Percentiles rank a stretch among this genome's conserved stretches.
Evolutionary conservation across 2,888 invertebrate species (phyloP).

Genomic region (Athalia rosae): DNA sequence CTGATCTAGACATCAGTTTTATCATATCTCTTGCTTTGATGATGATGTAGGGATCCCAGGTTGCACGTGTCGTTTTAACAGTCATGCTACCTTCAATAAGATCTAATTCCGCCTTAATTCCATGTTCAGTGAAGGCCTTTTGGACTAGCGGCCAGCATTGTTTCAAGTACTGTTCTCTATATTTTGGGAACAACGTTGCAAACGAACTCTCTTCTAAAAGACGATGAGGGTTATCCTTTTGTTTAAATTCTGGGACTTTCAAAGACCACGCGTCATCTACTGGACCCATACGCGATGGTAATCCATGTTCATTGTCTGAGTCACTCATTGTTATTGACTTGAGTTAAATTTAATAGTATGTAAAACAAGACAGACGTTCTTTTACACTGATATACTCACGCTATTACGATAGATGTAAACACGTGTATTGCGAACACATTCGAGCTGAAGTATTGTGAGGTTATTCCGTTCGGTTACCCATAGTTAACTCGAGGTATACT

Average conservation of each 20-base stretch:
- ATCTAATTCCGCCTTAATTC: constrained; percentile 91
- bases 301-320: constrained; percentile 66
- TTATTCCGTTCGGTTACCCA: constrained; percentile 1
- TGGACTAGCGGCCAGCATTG: constrained; percentile 97
- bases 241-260: constrained; percentile 90
- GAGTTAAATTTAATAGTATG: too few relatives aligned
- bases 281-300: constrained; percentile 74
- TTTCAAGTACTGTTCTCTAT: constrained; percentile 95
- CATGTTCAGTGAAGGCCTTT: constrained; percentile 86
- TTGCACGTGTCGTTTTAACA: constrained; percentile 95
- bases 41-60: constrained; percentile 98
- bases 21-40: constrained; percentile 97
- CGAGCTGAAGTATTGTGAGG: not conserved
- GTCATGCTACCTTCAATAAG: constrained; percentile 95
- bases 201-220: constrained; percentile 96
- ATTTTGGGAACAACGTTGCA: constrained; percentile 97
- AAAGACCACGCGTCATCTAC: constrained; percentile 91
- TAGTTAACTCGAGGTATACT: too few relatives aligned
- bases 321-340: constrained; percentile 61
- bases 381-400: not conserved
- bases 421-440: not conserved
- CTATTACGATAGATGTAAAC: not conserved
- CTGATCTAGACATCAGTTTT: constrained; percentile 94
- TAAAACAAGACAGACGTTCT: too few relatives aligned
- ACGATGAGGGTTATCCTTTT: constrained; percentile 92